phyloP scores from a whole-genome alignment of 1,140 invertebrate genomes.

The Littorina saxatilis region DNA sequence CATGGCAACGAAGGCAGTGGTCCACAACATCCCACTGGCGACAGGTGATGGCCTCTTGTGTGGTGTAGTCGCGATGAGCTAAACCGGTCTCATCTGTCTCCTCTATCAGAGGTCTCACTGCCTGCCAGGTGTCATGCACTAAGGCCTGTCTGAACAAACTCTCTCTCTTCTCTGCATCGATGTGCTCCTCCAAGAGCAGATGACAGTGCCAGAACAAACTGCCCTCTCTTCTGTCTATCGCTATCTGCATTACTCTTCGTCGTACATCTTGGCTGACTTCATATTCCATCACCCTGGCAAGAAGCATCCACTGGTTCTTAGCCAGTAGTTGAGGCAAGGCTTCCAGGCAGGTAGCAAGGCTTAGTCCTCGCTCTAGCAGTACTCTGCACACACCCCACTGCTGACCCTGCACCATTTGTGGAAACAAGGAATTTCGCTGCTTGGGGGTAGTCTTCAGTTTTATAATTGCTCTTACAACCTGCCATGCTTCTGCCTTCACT shows the following conservation, averaged over 20 bases:
- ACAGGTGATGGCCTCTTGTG: not conserved
- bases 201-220: not conserved
- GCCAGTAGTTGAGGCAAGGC: not conserved
- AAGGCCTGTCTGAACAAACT: not conserved
- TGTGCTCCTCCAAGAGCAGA: not conserved
- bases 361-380: not conserved
- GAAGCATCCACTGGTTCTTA: constrained; percentile 4
- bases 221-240: not conserved
- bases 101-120: not conserved
- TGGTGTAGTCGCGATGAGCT: not conserved
- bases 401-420: not conserved
- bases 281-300: constrained; percentile 8
- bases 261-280: not conserved
- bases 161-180: not conserved
- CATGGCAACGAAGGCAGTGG: not conserved
- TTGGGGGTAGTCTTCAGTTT: not conserved
- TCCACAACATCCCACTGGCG: constrained; percentile 14
- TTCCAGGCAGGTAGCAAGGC: not conserved
- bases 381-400: constrained; percentile 17
- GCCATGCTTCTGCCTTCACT: not conserved
- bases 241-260: not conserved
- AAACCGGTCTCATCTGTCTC: not conserved
- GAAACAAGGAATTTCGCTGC: not conserved
- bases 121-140: not conserved
- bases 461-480: not conserved